A percentile compares a stretch with the other conserved stretches of the same genome.
phyloP scores from a whole-genome alignment of 2,797 vertebrate genomes.

The Epinephelus malabaricus region DNA sequence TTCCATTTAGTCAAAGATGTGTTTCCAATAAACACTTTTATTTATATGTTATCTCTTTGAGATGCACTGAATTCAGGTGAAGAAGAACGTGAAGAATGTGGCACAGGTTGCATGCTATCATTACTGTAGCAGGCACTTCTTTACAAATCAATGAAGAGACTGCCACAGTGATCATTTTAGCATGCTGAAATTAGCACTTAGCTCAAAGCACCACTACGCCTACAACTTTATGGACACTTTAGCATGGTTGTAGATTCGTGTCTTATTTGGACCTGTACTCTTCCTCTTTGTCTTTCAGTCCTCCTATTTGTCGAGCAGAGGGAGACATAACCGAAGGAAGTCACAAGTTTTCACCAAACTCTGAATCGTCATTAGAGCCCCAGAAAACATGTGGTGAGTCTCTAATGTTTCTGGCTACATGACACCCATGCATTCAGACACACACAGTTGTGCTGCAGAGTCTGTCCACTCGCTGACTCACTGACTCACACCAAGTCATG shows the following conservation, averaged over 20 bases:
- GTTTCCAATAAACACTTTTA: no score
- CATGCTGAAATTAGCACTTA: neutral
- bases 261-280: neutral
- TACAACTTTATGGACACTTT: neutral
- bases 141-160: neutral
- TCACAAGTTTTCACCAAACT: conserved; percentile 91
- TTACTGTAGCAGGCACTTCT: neutral
- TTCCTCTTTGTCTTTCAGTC: conserved; percentile 54
- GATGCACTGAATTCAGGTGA: no score
- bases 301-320: conserved; percentile 89
- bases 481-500: conserved; percentile 43
- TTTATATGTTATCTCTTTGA: no score
- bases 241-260: neutral
- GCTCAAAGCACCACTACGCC: neutral
- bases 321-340: conserved; percentile 87
- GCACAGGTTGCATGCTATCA: neutral
- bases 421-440: neutral
- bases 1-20: no score
- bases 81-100: no score
- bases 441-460: conserved; percentile 7
- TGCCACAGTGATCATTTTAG: neutral
- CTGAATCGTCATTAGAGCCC: conserved; percentile 89
- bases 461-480: conserved; percentile 20
- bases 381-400: conserved; percentile 92
- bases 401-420: neutral